Evolutionary conservation across 2,888 invertebrate species (phyloP), one percentile per base, ranked within the genome.

Genomic region (Drosophila infuscata): DNA sequence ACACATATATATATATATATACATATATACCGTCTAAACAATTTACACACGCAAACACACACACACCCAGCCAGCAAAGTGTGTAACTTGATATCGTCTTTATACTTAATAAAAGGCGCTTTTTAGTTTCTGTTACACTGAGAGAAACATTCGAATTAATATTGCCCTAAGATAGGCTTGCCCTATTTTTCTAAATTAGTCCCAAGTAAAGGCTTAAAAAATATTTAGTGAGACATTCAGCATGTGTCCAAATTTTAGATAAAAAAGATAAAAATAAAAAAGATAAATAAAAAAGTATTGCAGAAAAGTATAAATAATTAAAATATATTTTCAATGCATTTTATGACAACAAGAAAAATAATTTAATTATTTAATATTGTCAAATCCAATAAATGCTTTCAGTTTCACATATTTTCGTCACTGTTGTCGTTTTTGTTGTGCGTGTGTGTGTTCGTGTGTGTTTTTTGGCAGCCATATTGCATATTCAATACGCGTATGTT

Each of bases 401-500:
- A 8, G 25, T 25, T 25, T 25, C 20, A 8, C 12, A 12, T 20
- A 0, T 46, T 20, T 46, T 15, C 12, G 20, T 2, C 46, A 46
- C 2, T 46, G 15, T 20, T 20, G 12, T 2, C 25, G 20, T 58
- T 30, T 62, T 67, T 63, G 51, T 71, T 71, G 66, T 20, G 43
- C 8, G 33, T 33, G 38, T 3, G 48, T 48, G 48, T 29, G 15
- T 69, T 57, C 48, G 52, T 66, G 65, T 68, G 69, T 63, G 46
- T 78, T 38, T 71, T 76, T 72, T 81, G 71, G 76, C 73, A 70
- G 75, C 60, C 86, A 85, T 81, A 83, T 85, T 86, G 82, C 76
- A 83, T 88, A 86, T 88, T 88, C 86, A 88, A 89, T 83, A 77
- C 89, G 83, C 88, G 83, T 86, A 74, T 70, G 33, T 15, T 32